These are phyloP conservation scores for Drosophila pseudotakahashii DNA, from an alignment of 2,888 invertebrate genomes.

Conservation along the genomic window DNA sequence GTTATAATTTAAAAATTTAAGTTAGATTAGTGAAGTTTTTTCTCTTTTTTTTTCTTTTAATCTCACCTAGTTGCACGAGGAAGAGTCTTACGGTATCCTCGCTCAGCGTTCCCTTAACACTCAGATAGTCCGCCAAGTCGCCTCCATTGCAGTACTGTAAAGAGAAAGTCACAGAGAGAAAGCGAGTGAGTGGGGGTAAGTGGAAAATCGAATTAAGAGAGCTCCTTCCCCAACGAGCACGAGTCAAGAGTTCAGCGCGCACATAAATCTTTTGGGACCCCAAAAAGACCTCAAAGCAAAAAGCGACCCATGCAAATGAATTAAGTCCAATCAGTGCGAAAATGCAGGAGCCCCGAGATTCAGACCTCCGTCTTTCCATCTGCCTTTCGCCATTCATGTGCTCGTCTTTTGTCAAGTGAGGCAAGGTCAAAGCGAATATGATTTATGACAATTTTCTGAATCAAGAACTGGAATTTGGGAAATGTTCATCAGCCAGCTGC, in stretches of 20 bases:
- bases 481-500: constrained; percentile 28
- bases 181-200: background rate
- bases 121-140: constrained; percentile 98
- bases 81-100: constrained; percentile 98
- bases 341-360: constrained; percentile 14
- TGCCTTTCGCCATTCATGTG: constrained; percentile 39
- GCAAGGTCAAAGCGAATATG: constrained; percentile 62
- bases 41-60: too few relatives aligned
- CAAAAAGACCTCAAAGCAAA: constrained; percentile 20
- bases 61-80: constrained; percentile 94
- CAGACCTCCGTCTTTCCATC: background rate
- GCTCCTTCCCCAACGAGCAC: background rate
- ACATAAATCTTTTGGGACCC: constrained; percentile 19
- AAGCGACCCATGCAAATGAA: constrained; percentile 73
- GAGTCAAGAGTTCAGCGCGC: constrained; percentile 21
- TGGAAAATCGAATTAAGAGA: constrained; percentile 21
- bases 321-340: constrained; percentile 70
- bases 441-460: constrained; percentile 65
- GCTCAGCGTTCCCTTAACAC: constrained; percentile 96
- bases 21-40: too few relatives aligned
- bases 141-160: constrained; percentile 99
- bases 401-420: constrained; percentile 34
- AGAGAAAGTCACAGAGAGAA: constrained; percentile 9
- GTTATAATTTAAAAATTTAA: too few relatives aligned
- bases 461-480: constrained; percentile 41